Base-by-base conservation (phyloP, 2,888 invertebrate species). In the Apomyelois bistriatella region DNA sequence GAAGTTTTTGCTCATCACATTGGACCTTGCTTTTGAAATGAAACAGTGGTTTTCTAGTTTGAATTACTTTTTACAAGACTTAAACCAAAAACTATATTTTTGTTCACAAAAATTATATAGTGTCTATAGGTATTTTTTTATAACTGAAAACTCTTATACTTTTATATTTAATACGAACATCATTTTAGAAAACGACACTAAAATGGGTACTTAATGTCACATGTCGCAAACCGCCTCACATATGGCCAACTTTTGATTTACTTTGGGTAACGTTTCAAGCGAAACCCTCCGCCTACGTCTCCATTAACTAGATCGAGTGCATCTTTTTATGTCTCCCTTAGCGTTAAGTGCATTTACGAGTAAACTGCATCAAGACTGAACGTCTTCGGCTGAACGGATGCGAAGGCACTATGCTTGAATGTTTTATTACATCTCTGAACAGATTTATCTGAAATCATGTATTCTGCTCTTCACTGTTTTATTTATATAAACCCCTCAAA, bases 301-400 rank as follows among this genome's bases (percentile, higher is more conserved):
- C 77, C 80, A 80, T 86, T 84, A 85, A 82, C 80, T 80, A 82
- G 78, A 77, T 78, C 77, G 79, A 76, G 76, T 76, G 76, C 82
- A 82, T 85, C 82, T 82, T 84, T 86, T 85, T 85, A 83, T 77
- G 76, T 81, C 79, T 79, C 77, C 66, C 74, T 70, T 73, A 64
- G 72, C 74, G 77, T 76, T 88, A 86, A 87, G 87, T 87, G 87
- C 85, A 82, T 86, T 86, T 82, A 79, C 84, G 78, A 81, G 84
- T 84, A 79, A 73, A 78, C 76, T 79, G 76, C 79, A 79, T 75
- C 74, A 74, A 73, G 72, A 61, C 57, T 36, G 41, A 32, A 59
- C 64, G 58, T 67, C 67, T 69, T 66, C 64, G 64, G 56, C 60
- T 63, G 64, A 60, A 64, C 74, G 75, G 78, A 79, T 75, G 71